These are phyloP conservation scores for Metridium senile DNA, from an alignment of 92 coral and sea anemone genomes.

Conservation along the genomic window DNA sequence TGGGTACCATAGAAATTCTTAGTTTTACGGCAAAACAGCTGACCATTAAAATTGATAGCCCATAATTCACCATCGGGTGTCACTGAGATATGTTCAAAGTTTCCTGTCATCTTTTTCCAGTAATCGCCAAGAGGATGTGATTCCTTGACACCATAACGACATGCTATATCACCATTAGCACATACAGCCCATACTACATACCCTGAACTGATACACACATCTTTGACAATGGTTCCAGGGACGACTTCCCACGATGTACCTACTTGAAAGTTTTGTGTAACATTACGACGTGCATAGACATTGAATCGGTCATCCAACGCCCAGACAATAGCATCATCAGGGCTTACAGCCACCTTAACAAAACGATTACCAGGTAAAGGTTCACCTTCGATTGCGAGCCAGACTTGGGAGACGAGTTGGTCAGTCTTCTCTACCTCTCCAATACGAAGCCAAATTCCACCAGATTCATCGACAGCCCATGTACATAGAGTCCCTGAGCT, in stretches of 20 bases:
- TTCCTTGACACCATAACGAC: conserved; percentile 87
- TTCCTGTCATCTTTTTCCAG: conserved; percentile 97
- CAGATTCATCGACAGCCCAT: conserved; percentile 92
- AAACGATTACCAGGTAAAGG: conserved; percentile 69
- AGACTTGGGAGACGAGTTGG: conserved; percentile 70
- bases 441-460: conserved; percentile 85
- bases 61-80: conserved; percentile 88
- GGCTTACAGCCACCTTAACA: conserved; percentile 81
- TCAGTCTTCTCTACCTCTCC: conserved; percentile 74
- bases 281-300: conserved; percentile 87
- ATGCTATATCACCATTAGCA: conserved; percentile 86
- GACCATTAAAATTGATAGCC: conserved; percentile 88
- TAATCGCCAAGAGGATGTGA: conserved; percentile 83
- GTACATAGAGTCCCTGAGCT: conserved; percentile 91
- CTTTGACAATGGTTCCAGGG: conserved; percentile 76
- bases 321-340: conserved; percentile 92
- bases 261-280: conserved; percentile 78
- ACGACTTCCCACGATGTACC: conserved; percentile 90
- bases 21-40: conserved; percentile 88
- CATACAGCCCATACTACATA: conserved; percentile 88
- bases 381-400: conserved; percentile 84
- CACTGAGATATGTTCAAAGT: conserved; percentile 85
- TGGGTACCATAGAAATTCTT: conserved; percentile 85
- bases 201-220: conserved; percentile 67
- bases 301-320: conserved; percentile 85